These are phyloP conservation scores for Natrix natrix DNA, from an alignment of 2,797 vertebrate genomes.

Conservation along the genomic window DNA sequence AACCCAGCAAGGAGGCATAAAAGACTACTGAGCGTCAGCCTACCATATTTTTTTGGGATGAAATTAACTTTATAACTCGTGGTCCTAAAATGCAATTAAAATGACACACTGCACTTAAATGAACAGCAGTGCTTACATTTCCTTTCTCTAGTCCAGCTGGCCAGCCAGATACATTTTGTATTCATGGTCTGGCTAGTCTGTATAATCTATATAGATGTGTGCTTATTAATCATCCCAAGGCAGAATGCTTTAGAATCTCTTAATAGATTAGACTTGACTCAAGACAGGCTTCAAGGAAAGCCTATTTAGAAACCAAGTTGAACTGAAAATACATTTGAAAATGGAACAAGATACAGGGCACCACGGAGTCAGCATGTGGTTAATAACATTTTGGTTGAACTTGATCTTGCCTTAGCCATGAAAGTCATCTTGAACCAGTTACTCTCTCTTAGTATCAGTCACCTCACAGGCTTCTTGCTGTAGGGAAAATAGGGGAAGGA, in stretches of 20 bases:
- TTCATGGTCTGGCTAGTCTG: background rate
- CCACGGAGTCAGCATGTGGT: background rate
- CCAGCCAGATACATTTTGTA: background rate
- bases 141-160: too few relatives aligned
- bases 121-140: background rate
- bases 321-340: background rate
- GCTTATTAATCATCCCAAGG: background rate
- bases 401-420: background rate
- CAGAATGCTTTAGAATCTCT: background rate
- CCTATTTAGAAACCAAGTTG: background rate
- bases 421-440: background rate
- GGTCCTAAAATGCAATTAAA: background rate
- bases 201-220: background rate
- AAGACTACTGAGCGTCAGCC: background rate
- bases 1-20: background rate
- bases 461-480: background rate
- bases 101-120: background rate
- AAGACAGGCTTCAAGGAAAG: background rate
- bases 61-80: background rate
- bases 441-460: background rate
- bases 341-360: background rate
- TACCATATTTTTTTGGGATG: slow-evolving; percentile 4
- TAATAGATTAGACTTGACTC: background rate
- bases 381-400: background rate
- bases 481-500: background rate